These are phyloP conservation scores for Lycocerus yunnanus DNA, from an alignment of 2,888 invertebrate species.

Conservation along the genomic window DNA sequence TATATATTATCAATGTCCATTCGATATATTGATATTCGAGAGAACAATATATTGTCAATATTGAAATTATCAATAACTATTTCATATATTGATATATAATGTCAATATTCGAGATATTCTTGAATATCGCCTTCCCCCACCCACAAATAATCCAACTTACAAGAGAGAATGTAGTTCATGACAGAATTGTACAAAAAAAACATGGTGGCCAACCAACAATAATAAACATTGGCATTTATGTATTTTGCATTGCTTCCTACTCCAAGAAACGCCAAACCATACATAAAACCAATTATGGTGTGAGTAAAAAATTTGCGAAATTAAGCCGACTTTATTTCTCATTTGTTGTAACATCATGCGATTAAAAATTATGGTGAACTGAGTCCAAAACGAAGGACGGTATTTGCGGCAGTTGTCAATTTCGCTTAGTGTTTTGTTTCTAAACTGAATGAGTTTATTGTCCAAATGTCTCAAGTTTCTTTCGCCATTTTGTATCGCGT, in stretches of 20 bases:
- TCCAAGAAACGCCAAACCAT: slow-evolving; percentile 63
- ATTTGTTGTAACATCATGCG: slow-evolving; percentile 61
- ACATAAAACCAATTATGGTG: slow-evolving; percentile 57
- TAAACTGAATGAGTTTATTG: slow-evolving; percentile 5
- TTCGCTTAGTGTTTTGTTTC: neutral
- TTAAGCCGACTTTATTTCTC: slow-evolving; percentile 59
- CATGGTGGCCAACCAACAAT: slow-evolving; percentile 62
- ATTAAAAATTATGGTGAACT: slow-evolving; percentile 59
- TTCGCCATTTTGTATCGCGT: slow-evolving; percentile 54
- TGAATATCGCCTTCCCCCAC: too few species aligned
- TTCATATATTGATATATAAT: too few species aligned
- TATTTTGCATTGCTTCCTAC: slow-evolving; percentile 63
- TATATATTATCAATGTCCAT: too few species aligned
- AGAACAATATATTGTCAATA: too few species aligned
- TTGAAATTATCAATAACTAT: too few species aligned
- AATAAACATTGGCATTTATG: slow-evolving; percentile 65
- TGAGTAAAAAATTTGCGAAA: slow-evolving; percentile 65
- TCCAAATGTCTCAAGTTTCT: slow-evolving; percentile 36
- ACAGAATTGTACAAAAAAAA: slow-evolving; percentile 69
- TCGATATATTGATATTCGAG: too few species aligned
- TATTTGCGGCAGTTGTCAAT: neutral
- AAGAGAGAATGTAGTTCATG: slow-evolving; percentile 65
- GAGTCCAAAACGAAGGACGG: slow-evolving; percentile 57
- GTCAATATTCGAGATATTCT: too few species aligned
- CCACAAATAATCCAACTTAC: slow-evolving; percentile 59